phyloP scores from a whole-genome alignment of 2,888 invertebrate genomes.

The Nemotelus pantherinus region DNA sequence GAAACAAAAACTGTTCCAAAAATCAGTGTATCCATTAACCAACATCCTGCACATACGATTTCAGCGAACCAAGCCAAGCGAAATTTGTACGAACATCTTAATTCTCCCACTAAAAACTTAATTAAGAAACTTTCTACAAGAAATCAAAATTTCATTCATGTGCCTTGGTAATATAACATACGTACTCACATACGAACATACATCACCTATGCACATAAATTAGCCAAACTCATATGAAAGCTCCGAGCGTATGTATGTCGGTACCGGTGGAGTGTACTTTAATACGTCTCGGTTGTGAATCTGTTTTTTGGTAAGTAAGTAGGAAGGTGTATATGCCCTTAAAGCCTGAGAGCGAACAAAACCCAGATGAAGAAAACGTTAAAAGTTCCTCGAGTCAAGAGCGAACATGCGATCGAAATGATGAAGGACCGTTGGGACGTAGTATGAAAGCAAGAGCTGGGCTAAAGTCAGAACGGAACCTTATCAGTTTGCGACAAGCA shows the following conservation, averaged over 20 bases:
- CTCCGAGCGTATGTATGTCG: no score
- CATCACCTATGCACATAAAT: conserved; percentile 4
- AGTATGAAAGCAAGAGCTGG: not conserved
- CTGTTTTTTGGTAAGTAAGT: no score
- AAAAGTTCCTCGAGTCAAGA: conserved; percentile 19
- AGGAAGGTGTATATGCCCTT: not conserved
- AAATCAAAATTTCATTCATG: not conserved
- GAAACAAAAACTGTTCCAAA: no score
- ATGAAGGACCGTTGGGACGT: not conserved
- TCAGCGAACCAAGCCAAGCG: no score
- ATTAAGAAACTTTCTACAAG: no score
- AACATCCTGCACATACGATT: no score
- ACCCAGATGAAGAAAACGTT: conserved; percentile 22
- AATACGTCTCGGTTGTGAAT: no score
- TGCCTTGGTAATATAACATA: not conserved
- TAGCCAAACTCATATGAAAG: not conserved
- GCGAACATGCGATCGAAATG: conserved; percentile 14
- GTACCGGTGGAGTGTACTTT: no score
- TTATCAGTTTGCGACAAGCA: conserved; percentile 19
- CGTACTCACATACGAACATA: not conserved
- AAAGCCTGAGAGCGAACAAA: conserved; percentile 7
- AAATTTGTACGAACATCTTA: no score
- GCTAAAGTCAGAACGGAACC: conserved; percentile 7
- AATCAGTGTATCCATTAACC: no score
- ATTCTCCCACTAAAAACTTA: no score